Conservation (phyloP, 2,888 invertebrate genomes). For the Drosophila bunnanda region DNA sequence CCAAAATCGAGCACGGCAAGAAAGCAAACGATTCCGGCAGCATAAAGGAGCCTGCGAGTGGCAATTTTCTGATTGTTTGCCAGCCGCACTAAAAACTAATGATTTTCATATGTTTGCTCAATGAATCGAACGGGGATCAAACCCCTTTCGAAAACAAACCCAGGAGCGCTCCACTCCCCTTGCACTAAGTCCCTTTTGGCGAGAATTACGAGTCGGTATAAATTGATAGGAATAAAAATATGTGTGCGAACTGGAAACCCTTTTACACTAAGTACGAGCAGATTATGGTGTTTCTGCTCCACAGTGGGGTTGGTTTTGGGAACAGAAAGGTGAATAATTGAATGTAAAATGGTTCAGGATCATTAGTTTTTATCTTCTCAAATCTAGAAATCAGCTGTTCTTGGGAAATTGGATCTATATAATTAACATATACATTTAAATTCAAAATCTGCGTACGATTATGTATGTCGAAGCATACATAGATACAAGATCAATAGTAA, state of each 20-base stretch:
- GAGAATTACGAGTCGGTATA: slow-evolving; percentile 43
- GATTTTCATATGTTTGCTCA: slow-evolving; percentile 79
- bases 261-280: slow-evolving; percentile 30
- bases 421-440: not conserved
- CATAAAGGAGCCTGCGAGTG: slow-evolving; percentile 64
- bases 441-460: too few species aligned
- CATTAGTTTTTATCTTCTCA: slow-evolving; percentile 44
- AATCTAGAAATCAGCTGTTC: slow-evolving; percentile 31
- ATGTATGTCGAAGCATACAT: too few species aligned
- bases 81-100: slow-evolving; percentile 79
- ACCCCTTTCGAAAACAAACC: slow-evolving; percentile 16
- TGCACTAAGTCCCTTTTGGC: slow-evolving; percentile 7
- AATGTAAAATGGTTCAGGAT: slow-evolving; percentile 21
- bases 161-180: not conserved
- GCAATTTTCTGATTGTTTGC: slow-evolving; percentile 80
- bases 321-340: slow-evolving; percentile 4
- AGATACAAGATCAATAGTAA: too few species aligned
- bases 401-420: not conserved
- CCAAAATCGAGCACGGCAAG: slow-evolving; percentile 13
- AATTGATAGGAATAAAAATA: slow-evolving; percentile 37
- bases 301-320: not conserved
- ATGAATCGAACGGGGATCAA: slow-evolving; percentile 61
- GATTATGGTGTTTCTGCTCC: slow-evolving; percentile 2
- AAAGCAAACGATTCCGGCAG: slow-evolving; percentile 61
- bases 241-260: slow-evolving; percentile 20